Evolutionary conservation across 2,888 invertebrate genomes (phyloP).

Genomic region (Pomacea canaliculata): DNA sequence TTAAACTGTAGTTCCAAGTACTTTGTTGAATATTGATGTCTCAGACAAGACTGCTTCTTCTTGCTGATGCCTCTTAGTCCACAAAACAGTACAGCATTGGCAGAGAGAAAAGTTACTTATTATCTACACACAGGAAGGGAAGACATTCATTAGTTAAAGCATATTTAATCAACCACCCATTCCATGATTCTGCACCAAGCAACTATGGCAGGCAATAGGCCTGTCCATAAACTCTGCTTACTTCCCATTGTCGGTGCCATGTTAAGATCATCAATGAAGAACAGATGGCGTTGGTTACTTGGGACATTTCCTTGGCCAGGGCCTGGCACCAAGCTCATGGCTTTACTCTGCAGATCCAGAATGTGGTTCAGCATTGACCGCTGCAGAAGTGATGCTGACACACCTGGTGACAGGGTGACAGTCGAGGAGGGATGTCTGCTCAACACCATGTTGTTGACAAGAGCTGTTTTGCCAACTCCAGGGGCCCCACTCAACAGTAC

Average conservation of each 20-base stretch:
- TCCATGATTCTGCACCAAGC: no score
- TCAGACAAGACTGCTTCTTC: no score
- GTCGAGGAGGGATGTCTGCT: conserved; percentile 54
- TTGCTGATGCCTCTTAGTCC: no score
- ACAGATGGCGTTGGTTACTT: conserved; percentile 50
- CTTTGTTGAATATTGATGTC: no score
- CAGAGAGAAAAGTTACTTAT: no score
- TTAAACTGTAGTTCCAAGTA: no score
- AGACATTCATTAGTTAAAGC: no score
- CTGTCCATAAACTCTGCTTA: conserved; percentile 24
- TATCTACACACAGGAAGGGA: no score
- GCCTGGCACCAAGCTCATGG: conserved; percentile 42
- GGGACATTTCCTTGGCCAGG: conserved; percentile 32
- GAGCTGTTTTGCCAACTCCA: conserved; percentile 66
- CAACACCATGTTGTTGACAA: conserved; percentile 60
- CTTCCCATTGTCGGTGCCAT: conserved; percentile 52
- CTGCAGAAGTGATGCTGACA: conserved; percentile 58
- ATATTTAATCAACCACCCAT: no score
- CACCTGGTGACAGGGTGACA: conserved; percentile 58
- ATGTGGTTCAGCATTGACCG: conserved; percentile 54
- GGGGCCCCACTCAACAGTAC: conserved; percentile 64
- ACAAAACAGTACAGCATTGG: no score
- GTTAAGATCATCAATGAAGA: conserved; percentile 67
- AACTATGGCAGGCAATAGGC: no score
- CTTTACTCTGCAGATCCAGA: conserved; percentile 51